Percentiles rank a stretch among this genome's conserved stretches.
Evolutionary conservation across 2,888 invertebrate species (phyloP).

Genomic region (Drosophila parthenogenetica): DNA sequence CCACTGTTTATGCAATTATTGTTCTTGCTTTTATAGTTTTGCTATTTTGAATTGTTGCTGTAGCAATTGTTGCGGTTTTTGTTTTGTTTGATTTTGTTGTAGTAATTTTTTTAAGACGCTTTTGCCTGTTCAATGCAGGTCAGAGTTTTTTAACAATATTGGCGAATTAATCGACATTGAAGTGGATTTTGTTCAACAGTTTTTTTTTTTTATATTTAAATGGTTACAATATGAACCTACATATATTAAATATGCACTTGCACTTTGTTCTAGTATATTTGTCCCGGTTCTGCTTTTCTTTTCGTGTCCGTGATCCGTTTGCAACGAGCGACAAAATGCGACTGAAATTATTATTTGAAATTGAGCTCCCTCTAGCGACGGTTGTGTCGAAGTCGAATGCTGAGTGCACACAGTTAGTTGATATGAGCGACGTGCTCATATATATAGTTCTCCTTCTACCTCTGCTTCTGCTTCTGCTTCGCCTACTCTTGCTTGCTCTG

Average conservation of each 20-base stretch:
- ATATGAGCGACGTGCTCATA: constrained; percentile 51
- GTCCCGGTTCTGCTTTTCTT: constrained; percentile 9
- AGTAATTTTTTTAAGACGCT: constrained; percentile 32
- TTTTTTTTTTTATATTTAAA: constrained; percentile 1
- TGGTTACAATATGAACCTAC: constrained; percentile 24
- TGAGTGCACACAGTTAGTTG: constrained; percentile 55
- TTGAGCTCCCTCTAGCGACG: constrained; percentile 41
- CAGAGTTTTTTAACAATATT: constrained; percentile 80
- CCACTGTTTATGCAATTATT: constrained; percentile 5
- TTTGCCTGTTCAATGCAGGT: constrained; percentile 83
- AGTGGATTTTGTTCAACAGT: constrained; percentile 61
- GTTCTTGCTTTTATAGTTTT: constrained; percentile 8
- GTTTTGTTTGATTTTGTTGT: constrained; percentile 19
- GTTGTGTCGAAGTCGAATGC: constrained; percentile 52
- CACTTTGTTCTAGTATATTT: constrained; percentile 35
- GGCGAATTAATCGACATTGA: constrained; percentile 84
- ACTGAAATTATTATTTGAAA: constrained; percentile 48
- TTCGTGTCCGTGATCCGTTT: constrained; percentile 42
- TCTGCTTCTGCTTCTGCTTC: constrained; percentile 2
- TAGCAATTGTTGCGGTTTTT: constrained; percentile 4
- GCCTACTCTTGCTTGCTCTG: not conserved
- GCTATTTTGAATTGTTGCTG: constrained; percentile 20
- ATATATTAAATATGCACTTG: constrained; percentile 52
- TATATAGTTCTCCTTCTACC: constrained; percentile 25
- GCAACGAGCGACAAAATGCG: constrained; percentile 52